Percentiles rank a stretch among this genome's conserved stretches.
These are phyloP conservation scores for Eupithecia inturbata DNA, from an alignment of 2,888 invertebrate genomes.

Conservation along the genomic window DNA sequence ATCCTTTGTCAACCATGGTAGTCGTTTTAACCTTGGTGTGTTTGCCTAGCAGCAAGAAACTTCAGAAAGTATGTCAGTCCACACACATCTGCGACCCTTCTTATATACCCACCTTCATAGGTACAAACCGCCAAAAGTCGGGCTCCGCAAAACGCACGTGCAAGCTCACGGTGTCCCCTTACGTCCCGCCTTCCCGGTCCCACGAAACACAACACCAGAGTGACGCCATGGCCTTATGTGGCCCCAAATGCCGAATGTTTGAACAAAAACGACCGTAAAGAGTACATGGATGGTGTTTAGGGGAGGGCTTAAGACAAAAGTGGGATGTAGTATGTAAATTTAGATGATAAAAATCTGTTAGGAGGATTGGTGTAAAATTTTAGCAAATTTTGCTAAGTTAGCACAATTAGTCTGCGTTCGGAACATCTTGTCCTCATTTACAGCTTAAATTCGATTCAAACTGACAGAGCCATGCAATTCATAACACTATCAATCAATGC, in stretches of 20 bases:
- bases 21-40: background rate
- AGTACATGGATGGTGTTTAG: constrained; percentile 11
- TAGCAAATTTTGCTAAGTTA: background rate
- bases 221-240: constrained; percentile 37
- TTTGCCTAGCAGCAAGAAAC: background rate
- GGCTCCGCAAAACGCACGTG: constrained; percentile 63
- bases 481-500: constrained; percentile 44
- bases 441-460: constrained; percentile 20
- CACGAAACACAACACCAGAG: constrained; percentile 69
- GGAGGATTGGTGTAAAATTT: background rate
- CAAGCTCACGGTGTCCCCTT: constrained; percentile 75
- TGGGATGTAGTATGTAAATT: background rate
- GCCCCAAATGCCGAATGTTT: constrained; percentile 22
- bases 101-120: background rate
- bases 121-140: constrained; percentile 24
- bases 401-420: background rate
- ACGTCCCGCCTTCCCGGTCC: constrained; percentile 69
- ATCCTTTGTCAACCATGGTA: background rate
- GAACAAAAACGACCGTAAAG: constrained; percentile 21
- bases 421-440: background rate
- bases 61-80: background rate
- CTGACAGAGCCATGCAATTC: constrained; percentile 13
- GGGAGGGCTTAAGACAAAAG: constrained; percentile 27
- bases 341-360: background rate
- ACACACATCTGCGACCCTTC: constrained; percentile 12